Percentiles rank a stretch among this genome's conserved stretches.
These are phyloP conservation scores for Caranx melampygus DNA, from an alignment of 2,113 vertebrate species.

Conservation along the genomic window DNA sequence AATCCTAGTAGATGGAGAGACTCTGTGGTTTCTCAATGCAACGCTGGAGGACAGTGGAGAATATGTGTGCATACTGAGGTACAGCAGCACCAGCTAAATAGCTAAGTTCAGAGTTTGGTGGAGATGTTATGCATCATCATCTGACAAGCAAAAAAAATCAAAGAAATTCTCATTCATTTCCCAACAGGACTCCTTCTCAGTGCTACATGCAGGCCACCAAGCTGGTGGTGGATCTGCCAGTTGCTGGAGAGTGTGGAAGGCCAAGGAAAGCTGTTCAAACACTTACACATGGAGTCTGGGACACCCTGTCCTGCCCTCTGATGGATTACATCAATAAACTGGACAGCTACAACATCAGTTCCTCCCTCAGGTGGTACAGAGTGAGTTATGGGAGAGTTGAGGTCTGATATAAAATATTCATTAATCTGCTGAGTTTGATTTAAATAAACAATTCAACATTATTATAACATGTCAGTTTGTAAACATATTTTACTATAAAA, in stretches of 20 bases:
- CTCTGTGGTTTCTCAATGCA: conserved; percentile 88
- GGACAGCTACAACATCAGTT: conserved; percentile 72
- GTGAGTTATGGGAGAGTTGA: conserved; percentile 73
- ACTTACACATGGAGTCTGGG: conserved; percentile 38
- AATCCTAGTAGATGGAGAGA: conserved; percentile 75
- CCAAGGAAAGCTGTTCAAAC: fast-evolving
- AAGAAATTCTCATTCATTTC: neutral
- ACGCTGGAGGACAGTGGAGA: conserved; percentile 80
- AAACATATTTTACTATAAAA: too few relatives aligned
- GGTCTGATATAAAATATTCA: too few relatives aligned
- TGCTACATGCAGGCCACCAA: conserved; percentile 71
- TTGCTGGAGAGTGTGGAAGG: conserved; percentile 47
- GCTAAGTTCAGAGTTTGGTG: too few relatives aligned
- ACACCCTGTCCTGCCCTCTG: conserved; percentile 85
- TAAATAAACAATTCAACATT: too few relatives aligned
- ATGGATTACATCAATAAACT: conserved; percentile 75
- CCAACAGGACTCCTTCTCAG: conserved; percentile 63
- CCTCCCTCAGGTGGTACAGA: conserved; percentile 88
- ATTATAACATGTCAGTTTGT: too few relatives aligned
- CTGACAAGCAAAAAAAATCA: neutral
- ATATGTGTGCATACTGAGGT: conserved; percentile 86
- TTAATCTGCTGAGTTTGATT: too few relatives aligned
- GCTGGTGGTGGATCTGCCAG: conserved; percentile 60
- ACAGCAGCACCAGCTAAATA: neutral
- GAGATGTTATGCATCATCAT: too few relatives aligned